Conservation (phyloP, 2,888 invertebrate species). For the Congeria kusceri region DNA sequence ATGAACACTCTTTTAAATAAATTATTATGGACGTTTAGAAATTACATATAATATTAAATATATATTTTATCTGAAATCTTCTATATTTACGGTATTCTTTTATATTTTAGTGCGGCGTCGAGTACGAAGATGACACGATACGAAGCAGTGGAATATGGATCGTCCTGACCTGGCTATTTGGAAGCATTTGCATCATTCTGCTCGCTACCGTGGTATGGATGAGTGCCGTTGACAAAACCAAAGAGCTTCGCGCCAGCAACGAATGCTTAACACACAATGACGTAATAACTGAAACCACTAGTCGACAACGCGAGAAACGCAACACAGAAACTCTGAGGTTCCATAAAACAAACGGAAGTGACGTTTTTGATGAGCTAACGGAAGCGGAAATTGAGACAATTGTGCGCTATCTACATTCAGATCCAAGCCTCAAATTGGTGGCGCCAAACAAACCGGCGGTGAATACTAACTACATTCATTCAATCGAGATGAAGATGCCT, state of each 20-base stretch:
- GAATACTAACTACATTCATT: constrained; percentile 75
- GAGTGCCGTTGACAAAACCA: constrained; percentile 21
- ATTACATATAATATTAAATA: no score
- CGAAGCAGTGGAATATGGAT: constrained; percentile 37
- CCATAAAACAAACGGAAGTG: constrained; percentile 53
- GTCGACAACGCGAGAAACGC: constrained; percentile 5
- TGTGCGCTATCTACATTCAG: constrained; percentile 63
- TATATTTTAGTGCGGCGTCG: constrained; percentile 13
- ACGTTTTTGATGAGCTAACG: constrained; percentile 74
- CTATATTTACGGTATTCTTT: no score
- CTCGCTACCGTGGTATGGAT: constrained; percentile 36
- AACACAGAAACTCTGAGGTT: constrained; percentile 7
- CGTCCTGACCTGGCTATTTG: constrained; percentile 46
- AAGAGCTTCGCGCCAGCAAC: background rate
- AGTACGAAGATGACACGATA: constrained; percentile 7
- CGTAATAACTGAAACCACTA: background rate
- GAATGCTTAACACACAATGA: no score
- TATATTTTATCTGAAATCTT: no score
- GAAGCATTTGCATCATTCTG: constrained; percentile 38
- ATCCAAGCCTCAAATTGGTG: constrained; percentile 63
- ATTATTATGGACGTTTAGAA: no score
- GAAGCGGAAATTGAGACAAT: constrained; percentile 69
- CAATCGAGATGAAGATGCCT: constrained; percentile 75
- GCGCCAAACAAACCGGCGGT: constrained; percentile 62
- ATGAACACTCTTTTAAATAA: no score